Percentiles rank a stretch among this genome's conserved stretches.
These are phyloP conservation scores for Argyresthia albistria DNA, from an alignment of 2,888 invertebrate genomes.

Conservation along the genomic window DNA sequence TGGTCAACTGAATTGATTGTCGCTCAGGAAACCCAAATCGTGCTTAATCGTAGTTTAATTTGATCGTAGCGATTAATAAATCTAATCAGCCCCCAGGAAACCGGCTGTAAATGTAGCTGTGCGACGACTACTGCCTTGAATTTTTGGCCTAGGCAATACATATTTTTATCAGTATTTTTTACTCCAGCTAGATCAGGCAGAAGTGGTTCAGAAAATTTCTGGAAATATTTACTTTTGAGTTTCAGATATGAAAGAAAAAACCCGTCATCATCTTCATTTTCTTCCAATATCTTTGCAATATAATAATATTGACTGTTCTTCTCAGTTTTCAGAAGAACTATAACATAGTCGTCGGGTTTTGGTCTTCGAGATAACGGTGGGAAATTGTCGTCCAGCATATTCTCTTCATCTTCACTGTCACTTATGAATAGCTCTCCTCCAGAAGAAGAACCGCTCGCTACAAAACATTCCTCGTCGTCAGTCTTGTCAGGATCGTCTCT, in stretches of 20 bases:
- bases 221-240: neutral
- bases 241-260: neutral
- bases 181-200: neutral
- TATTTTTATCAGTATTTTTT: neutral
- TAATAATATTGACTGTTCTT: neutral
- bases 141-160: neutral
- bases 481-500: neutral
- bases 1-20: neutral
- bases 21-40: neutral
- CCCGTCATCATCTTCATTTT: neutral
- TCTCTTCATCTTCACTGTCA: neutral
- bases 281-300: neutral
- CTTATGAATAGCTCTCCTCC: neutral
- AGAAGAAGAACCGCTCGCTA: neutral
- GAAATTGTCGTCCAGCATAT: neutral
- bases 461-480: neutral
- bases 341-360: constrained; percentile 1
- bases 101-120: neutral
- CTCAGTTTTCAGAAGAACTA: neutral
- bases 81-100: no score
- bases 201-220: neutral
- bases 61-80: no score
- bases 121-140: neutral
- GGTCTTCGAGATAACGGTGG: neutral
- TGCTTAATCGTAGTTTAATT: neutral